A percentile compares a stretch with the other conserved stretches of the same genome.
Evolutionary conservation across 2,797 vertebrate genomes (phyloP).

Genomic region (Bufotes viridis): DNA sequence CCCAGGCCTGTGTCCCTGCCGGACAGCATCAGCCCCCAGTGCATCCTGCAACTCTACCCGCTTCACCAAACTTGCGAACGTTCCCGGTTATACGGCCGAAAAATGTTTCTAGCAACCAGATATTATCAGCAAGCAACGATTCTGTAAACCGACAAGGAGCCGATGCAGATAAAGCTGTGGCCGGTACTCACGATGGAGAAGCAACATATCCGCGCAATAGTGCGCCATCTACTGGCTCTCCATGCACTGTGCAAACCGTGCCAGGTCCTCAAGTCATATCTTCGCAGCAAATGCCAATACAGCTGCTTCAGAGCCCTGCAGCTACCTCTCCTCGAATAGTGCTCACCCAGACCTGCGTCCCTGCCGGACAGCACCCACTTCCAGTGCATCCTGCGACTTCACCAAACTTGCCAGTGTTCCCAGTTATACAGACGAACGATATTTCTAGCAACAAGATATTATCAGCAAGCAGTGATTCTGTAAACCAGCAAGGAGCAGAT

Average conservation of each 20-base stretch:
- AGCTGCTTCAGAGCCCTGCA: conserved; percentile 59
- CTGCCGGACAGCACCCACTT: no score
- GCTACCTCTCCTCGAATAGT: no score
- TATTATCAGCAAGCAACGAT: neutral
- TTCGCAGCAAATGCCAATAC: rapidly evolving
- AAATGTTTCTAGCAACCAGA: neutral
- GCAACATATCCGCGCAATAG: neutral
- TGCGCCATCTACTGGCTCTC: neutral
- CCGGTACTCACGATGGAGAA: neutral
- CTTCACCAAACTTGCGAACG: neutral
- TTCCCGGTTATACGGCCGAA: neutral
- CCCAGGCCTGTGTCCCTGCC: conserved; percentile 4
- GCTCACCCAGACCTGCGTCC: no score
- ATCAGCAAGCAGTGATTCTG: no score
- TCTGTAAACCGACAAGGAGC: neutral
- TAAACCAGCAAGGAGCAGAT: no score
- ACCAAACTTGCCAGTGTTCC: no score
- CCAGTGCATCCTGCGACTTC: no score
- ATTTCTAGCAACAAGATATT: no score
- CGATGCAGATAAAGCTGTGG: neutral
- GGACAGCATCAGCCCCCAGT: neutral
- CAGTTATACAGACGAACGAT: no score
- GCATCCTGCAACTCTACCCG: conserved; percentile 22
- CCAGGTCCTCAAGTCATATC: conserved; percentile 14
- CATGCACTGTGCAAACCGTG: neutral